phyloP scores from a whole-genome alignment of 2,113 vertebrate genomes.

The Lucifuga dentata region DNA sequence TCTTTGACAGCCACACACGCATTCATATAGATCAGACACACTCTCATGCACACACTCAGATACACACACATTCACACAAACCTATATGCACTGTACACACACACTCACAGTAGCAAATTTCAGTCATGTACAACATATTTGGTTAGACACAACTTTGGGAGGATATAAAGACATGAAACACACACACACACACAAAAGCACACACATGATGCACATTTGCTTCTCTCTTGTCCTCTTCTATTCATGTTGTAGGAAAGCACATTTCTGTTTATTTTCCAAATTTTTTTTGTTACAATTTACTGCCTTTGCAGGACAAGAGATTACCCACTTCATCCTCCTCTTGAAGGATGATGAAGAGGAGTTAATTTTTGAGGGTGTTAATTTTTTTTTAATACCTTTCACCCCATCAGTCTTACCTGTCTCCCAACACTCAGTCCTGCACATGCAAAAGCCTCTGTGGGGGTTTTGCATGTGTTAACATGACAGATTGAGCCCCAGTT shows the following conservation, averaged over 20 bases:
- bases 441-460: constrained; percentile 59
- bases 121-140: not conserved
- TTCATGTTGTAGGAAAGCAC: not conserved
- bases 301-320: not conserved
- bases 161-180: not conserved
- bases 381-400: constrained; percentile 14
- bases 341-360: no score
- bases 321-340: not conserved
- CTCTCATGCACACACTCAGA: constrained; percentile 20
- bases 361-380: no score
- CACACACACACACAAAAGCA: not conserved
- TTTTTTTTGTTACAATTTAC: not conserved
- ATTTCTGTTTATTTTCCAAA: not conserved
- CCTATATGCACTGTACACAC: not conserved
- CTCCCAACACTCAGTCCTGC: constrained; percentile 59
- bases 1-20: constrained; percentile 58
- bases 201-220: constrained; percentile 9
- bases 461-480: constrained; percentile 80
- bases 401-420: constrained; percentile 69
- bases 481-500: constrained; percentile 86
- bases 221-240: not conserved
- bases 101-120: constrained; percentile 15
- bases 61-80: constrained; percentile 22
- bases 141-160: not conserved
- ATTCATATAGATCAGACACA: constrained; percentile 35